phyloP scores from a whole-genome alignment of 1,140 invertebrate genomes.

The Sitodiplosis mosellana region DNA sequence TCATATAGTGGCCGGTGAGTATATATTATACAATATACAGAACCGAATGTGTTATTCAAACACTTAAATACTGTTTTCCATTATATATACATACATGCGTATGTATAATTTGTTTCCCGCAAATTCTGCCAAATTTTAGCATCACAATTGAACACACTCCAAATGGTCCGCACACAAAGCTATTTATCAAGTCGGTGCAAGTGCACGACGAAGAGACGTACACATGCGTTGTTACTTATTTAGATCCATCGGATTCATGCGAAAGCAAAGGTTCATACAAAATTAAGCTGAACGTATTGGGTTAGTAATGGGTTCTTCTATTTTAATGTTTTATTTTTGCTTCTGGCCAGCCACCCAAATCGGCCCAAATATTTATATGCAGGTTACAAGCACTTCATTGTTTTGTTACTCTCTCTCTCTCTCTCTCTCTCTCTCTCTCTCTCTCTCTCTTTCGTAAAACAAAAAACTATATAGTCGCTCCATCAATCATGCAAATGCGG shows the following conservation, averaged over 20 bases:
- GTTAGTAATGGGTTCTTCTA: conserved; percentile 10
- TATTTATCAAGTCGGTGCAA: conserved; percentile 22
- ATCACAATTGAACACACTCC: conserved; percentile 21
- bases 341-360: no score
- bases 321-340: no score
- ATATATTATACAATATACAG: neutral
- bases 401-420: no score
- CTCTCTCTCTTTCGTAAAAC: no score
- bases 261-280: conserved; percentile 25
- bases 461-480: no score
- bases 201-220: conserved; percentile 24
- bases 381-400: no score
- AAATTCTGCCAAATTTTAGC: conserved; percentile 8
- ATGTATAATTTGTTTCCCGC: neutral
- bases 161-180: conserved; percentile 10
- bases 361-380: no score
- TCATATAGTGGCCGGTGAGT: conserved; percentile 1
- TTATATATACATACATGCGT: neutral
- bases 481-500: no score
- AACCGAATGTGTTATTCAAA: neutral
- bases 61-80: neutral
- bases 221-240: conserved; percentile 25
- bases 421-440: no score
- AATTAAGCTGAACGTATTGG: conserved; percentile 21
- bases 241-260: conserved; percentile 24